phyloP scores from a whole-genome alignment of 2,797 vertebrate species.

The Amblyraja radiata region DNA sequence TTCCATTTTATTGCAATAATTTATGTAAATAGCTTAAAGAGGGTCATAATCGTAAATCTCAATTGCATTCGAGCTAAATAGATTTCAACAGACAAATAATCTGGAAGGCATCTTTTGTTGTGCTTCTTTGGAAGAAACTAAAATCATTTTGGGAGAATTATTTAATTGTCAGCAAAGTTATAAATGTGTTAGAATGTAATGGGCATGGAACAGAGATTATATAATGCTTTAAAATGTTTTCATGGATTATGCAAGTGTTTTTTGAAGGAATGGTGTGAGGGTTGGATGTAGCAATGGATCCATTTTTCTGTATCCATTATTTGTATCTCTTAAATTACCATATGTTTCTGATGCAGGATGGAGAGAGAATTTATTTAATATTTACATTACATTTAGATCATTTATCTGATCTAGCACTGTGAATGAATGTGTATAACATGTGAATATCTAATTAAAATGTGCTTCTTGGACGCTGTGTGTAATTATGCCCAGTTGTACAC shows the following conservation, averaged over 20 bases:
- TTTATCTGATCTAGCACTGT: not conserved
- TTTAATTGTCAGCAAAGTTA: conserved; percentile 9
- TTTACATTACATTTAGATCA: not conserved
- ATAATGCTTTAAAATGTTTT: not conserved
- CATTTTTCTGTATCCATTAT: not conserved
- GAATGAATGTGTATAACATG: conserved; percentile 26
- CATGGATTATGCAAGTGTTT: not conserved
- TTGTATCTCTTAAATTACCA: not conserved
- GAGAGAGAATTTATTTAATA: conserved; percentile 7
- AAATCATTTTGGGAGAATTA: not conserved
- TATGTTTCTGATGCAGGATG: not conserved
- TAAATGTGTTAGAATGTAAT: not conserved
- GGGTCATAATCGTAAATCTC: not conserved
- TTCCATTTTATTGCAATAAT: not conserved
- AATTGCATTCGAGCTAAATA: not conserved
- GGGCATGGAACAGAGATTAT: not conserved
- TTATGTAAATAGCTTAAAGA: no score
- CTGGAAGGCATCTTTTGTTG: not conserved
- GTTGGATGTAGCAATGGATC: not conserved
- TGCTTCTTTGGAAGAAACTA: not conserved
- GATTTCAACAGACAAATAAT: not conserved
- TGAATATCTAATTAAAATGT: not conserved
- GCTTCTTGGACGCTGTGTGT: conserved; percentile 28
- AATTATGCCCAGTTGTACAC: conserved; percentile 13
- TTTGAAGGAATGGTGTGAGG: not conserved